Conservation (phyloP, 2,113 vertebrate species). For the Paradisaea rubra region DNA sequence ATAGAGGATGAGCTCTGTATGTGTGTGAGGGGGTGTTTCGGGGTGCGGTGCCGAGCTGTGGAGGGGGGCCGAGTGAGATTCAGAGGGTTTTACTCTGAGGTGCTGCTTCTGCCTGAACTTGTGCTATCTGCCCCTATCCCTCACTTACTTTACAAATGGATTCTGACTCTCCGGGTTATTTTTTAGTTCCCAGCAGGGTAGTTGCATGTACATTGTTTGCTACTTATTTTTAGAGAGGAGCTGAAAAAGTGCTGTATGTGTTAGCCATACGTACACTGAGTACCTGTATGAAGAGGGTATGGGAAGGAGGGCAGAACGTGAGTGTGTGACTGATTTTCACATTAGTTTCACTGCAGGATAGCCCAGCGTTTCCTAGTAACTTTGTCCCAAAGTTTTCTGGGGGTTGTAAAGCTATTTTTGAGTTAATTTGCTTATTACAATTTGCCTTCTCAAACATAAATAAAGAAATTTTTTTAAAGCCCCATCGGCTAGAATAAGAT, state of each 20-base stretch:
- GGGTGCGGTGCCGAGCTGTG: neutral
- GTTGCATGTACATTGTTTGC: neutral
- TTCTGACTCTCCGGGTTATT: neutral
- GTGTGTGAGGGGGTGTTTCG: rapidly evolving
- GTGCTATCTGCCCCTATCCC: neutral
- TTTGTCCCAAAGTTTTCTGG: neutral
- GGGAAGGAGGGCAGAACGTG: neutral
- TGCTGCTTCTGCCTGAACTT: neutral
- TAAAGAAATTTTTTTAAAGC: neutral
- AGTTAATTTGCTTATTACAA: neutral
- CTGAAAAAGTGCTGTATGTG: neutral
- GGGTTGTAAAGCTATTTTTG: neutral
- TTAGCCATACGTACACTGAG: neutral
- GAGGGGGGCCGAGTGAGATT: neutral
- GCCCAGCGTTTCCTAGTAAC: neutral
- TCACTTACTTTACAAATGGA: neutral
- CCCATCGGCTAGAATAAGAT: neutral
- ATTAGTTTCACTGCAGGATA: neutral
- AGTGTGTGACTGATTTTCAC: neutral
- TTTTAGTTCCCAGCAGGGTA: neutral
- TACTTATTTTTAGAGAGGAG: neutral
- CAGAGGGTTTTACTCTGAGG: neutral
- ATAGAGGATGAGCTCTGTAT: neutral
- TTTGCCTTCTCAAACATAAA: neutral
- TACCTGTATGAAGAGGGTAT: neutral